Conservation (phyloP, 2,888 invertebrate species). For the Drosophila robusta region DNA sequence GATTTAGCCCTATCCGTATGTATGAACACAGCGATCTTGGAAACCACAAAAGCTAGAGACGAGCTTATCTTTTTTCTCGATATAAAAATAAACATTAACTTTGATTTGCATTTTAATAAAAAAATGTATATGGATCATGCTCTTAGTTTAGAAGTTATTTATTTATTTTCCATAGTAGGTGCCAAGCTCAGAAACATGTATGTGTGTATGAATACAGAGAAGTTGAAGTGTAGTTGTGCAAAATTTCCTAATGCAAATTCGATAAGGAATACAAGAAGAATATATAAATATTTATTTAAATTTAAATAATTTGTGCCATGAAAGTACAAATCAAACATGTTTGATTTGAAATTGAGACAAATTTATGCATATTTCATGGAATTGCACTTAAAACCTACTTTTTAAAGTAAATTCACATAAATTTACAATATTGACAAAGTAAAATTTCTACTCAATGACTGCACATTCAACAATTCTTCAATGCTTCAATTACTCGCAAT, state of each 20-base stretch:
- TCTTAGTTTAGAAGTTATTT: too few relatives aligned
- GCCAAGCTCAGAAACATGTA: too few relatives aligned
- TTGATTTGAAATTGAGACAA: neutral
- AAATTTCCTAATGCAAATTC: neutral
- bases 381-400: neutral
- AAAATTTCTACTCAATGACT: constrained; percentile 5
- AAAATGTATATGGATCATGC: too few relatives aligned
- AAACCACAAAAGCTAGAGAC: too few relatives aligned
- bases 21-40: too few relatives aligned
- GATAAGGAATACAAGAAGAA: neutral
- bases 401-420: neutral
- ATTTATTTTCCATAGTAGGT: too few relatives aligned
- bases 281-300: neutral
- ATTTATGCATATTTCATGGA: neutral
- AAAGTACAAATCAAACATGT: neutral
- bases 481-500: constrained; percentile 12
- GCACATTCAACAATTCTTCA: constrained; percentile 8
- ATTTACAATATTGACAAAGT: neutral
- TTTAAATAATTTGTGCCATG: neutral
- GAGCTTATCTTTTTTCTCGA: too few relatives aligned
- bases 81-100: too few relatives aligned
- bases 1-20: too few relatives aligned
- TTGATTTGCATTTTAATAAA: too few relatives aligned
- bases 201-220: too few relatives aligned
- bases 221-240: too few relatives aligned